These are phyloP conservation scores for Sandelia bainsii DNA, from an alignment of 2,797 vertebrate species.

Conservation along the genomic window DNA sequence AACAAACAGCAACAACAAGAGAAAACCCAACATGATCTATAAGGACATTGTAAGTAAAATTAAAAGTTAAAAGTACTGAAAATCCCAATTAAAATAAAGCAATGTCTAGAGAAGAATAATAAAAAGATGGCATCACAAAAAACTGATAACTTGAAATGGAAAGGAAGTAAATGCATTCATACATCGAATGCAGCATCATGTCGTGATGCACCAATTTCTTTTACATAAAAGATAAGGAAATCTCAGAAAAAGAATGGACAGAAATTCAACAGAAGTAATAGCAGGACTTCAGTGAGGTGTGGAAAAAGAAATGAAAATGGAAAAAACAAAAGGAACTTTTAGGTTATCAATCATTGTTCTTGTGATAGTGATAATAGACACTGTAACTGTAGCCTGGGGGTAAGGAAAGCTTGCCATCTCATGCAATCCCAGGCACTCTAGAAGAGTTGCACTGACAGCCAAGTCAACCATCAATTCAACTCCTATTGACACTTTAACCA, in stretches of 20 bases:
- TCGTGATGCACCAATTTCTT: neutral
- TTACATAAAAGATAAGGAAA: slow-evolving; percentile 1
- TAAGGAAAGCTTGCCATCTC: slow-evolving; percentile 23
- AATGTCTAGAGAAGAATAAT: neutral
- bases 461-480: slow-evolving; percentile 45
- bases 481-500: slow-evolving; percentile 45
- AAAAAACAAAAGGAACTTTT: slow-evolving; percentile 17
- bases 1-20: neutral
- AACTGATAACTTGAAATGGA: neutral
- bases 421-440: slow-evolving; percentile 19
- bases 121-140: neutral
- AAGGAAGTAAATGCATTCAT: neutral
- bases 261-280: neutral
- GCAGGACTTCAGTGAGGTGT: slow-evolving; percentile 6
- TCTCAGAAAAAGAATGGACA: neutral
- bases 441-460: slow-evolving; percentile 30
- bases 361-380: slow-evolving; percentile 18
- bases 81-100: neutral
- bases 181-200: slow-evolving; percentile 2
- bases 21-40: neutral
- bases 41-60: neutral
- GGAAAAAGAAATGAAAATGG: neutral
- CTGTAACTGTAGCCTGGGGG: slow-evolving; percentile 21
- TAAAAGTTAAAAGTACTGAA: no score
- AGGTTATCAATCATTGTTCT: slow-evolving; percentile 31